Evolutionary conservation across 1,140 invertebrate species (phyloP), one percentile per base, ranked within the genome.

Genomic region (Antheraea pernyi): DNA sequence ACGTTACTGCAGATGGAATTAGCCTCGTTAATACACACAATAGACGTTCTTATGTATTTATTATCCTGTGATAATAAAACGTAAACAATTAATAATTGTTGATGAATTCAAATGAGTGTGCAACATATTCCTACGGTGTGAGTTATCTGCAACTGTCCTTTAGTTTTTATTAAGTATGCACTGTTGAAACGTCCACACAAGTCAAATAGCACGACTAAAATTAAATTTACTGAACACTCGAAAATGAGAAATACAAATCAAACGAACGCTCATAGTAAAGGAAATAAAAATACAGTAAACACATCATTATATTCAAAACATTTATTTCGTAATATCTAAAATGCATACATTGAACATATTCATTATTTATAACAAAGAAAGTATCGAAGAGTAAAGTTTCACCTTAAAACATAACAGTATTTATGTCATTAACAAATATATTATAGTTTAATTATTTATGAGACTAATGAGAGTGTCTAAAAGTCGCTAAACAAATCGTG

Each of bases 1-100:
- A 80, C 76, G 80, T 78, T 70, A 67, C 73, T 74, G 72, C 75
- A 79, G 68, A 81, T 78, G 75, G 78, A 73, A 66, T 72, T 70
- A 71, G 67, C 70, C 72, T 48, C 60, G 62, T 73, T 72, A 74
- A 76, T 70, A 73, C 72, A 16, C 46, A 73, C 74, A 80, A 76
- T 75, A 69, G 59, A 69, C 58, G 46, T 75, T 77, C 70, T 78
- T 71, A 73, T 70, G 73, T 59, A 48, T 65, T 65, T 65, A 19
- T 53, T 65, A 65, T 19, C 9, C 48, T 22, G 7, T 36, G 22
- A 30, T 30, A 19, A 36, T 22, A 16, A n/a, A 63, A 63, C 61
- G 13, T 18, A 37, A 30, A 10, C 13, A 36, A n/a, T 36, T 22
- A 63, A 16, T 37, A 16, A 18, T 22, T 36, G 16, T 22, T 22